These are phyloP conservation scores for Sicus ferrugineus DNA, from an alignment of 2,888 invertebrate species.

Conservation along the genomic window DNA sequence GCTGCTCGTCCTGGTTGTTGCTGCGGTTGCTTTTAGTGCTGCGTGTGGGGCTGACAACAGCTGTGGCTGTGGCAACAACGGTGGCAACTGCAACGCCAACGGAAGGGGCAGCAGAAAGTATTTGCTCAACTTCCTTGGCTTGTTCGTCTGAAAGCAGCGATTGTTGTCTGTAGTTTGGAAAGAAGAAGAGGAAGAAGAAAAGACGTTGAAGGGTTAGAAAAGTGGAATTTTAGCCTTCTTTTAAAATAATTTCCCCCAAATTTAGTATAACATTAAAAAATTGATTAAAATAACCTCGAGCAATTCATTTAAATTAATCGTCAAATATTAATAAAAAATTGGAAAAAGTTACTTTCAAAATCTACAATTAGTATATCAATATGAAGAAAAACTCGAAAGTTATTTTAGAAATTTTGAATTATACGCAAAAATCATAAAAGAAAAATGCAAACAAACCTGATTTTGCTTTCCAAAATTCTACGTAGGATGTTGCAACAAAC, in stretches of 20 bases:
- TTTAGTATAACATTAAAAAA: neutral
- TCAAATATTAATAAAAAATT: neutral
- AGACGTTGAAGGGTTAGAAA: neutral
- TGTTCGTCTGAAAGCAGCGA: conserved; percentile 86
- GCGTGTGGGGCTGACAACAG: conserved; percentile 45
- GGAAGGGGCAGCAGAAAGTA: conserved; percentile 71
- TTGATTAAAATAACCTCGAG: neutral
- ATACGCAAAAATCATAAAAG: conserved; percentile 25
- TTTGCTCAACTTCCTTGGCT: conserved; percentile 85
- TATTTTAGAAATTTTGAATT: conserved; percentile 20
- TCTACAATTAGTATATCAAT: too few relatives aligned
- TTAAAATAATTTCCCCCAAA: neutral
- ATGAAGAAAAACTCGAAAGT: too few relatives aligned
- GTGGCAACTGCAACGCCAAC: conserved; percentile 58
- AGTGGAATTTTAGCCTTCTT: neutral
- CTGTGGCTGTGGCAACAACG: conserved; percentile 53
- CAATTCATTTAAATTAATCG: neutral
- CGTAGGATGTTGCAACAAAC: conserved; percentile 36
- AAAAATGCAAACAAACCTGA: conserved; percentile 72
- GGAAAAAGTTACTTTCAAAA: neutral
- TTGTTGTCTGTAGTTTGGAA: conserved; percentile 71
- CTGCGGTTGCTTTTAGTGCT: neutral
- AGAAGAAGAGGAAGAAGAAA: conserved; percentile 28
- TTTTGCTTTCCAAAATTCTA: conserved; percentile 86
- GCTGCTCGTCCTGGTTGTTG: neutral